Base-by-base conservation (phyloP, 2,113 vertebrate genomes). In the Hoplias malabaricus region DNA sequence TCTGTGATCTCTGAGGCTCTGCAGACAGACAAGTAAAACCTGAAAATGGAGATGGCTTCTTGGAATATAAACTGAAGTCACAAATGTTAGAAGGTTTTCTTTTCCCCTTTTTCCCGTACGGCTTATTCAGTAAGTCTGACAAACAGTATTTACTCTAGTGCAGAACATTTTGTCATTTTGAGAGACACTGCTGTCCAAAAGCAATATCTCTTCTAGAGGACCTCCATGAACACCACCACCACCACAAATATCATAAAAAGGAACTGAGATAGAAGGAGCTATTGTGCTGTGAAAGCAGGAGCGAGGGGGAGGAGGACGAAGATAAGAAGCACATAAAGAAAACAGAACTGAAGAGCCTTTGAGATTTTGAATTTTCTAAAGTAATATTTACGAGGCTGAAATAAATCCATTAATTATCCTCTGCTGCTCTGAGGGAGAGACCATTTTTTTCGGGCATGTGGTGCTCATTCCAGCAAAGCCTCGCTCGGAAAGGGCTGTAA, bases 241-340 rank as follows among this genome's bases (percentile, higher is more conserved):
- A 85, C 76, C 72, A 82, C 71, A 88, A 81, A 88, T 86, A 84
- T 78, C 70, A 66, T 70, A 40, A 82, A 80, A 79, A 81, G 10
- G 13, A 12, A 82, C 73, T 61, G 46, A 63, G 12, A 74, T 63
- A 48, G 42, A 73, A 43, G 62, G 75, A 85, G 78, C 84, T 66
- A 85, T 75, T 83, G 62, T 73, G 72, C 75, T 73, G 78, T 83
- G 61, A 82, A 78, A 78, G 77, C 69, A 78, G 80, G 56, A 48
- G 31, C 31, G 40, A 63, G 27, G 29, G 38, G 13, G 12, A 54
- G 23, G 33, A 25, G 10, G 34, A n/a, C n/a, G n/a, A n/a, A 1
- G 4, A 73, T 73, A 48, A 43, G 23, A 46, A 61, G 7, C 40
- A 19, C 34, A 87, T 80, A 84, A 86, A 86, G 87, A 68, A 83